These are phyloP conservation scores for Drosophila atripex DNA, from an alignment of 2,888 invertebrate species.

Conservation along the genomic window DNA sequence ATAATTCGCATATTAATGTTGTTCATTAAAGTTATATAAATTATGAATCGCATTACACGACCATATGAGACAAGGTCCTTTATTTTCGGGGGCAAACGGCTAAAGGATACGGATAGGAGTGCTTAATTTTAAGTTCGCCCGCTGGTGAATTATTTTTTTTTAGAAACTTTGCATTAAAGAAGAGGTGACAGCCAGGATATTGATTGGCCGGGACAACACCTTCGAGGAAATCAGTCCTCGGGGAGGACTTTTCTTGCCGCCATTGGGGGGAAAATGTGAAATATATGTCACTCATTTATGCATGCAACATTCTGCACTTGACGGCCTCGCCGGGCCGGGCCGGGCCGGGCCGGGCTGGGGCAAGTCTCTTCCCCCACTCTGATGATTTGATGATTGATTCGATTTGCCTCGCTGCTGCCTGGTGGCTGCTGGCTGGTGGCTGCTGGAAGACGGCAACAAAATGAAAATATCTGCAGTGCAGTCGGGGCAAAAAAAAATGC, in stretches of 20 bases:
- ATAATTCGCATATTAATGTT: conserved; percentile 74
- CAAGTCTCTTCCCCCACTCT: background rate
- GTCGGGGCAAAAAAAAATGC: conserved; percentile 3
- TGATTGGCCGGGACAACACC: conserved; percentile 5
- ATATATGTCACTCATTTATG: conserved; percentile 45
- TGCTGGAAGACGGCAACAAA: conserved; percentile 22
- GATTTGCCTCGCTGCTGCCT: conserved; percentile 26
- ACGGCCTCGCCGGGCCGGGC: no score
- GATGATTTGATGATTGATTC: conserved; percentile 46
- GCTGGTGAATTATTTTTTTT: no score
- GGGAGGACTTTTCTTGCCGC: background rate
- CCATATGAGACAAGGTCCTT: conserved; percentile 39
- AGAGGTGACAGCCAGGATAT: background rate
- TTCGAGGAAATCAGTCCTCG: conserved; percentile 3
- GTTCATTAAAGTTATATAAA: conserved; percentile 78
- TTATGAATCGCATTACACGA: conserved; percentile 65
- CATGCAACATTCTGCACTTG: conserved; percentile 40
- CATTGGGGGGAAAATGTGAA: conserved; percentile 16
- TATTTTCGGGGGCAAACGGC: background rate
- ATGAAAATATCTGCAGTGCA: conserved; percentile 56
- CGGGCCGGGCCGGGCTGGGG: no score
- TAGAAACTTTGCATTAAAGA: no score
- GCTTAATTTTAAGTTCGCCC: no score
- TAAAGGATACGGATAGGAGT: background rate
- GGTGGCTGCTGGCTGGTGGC: conserved; percentile 16